Base-by-base conservation (phyloP, 2,113 vertebrate species). In the Coryphaenoides rupestris region DNA sequence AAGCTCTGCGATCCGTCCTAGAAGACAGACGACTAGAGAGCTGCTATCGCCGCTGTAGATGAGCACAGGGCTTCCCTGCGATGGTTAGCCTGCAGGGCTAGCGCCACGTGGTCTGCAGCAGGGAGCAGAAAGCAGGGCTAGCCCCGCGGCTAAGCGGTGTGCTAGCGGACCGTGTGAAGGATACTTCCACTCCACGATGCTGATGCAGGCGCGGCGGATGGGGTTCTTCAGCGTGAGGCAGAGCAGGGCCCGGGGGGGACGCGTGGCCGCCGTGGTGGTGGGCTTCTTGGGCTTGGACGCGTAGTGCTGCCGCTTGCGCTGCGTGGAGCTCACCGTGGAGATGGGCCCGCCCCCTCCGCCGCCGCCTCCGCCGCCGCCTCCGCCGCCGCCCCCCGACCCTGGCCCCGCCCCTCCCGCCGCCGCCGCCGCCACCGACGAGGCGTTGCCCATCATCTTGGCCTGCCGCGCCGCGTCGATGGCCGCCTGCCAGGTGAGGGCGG, bases 161-260 rank as follows among this genome's bases (percentile, higher is more conserved):
- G 6, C 24, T 26, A 26, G 24, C 24, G 6, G 24, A 26, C 24
- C 3, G 24, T 26, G 24, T 26, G 82, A 95, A 98, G 97, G 97
- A 99, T 99, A 99, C 92, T 99, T 99, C 97, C 97, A 99, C 88
- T 99, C 97, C 3, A 98, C 97, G n/a, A 99, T 97, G 92, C 92
- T 99, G 89, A 99, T 99, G 86, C 97, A 99, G 0, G 96, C 97
- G 84, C 95, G 89, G 68, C 96, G 91, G 83, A 99, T 95, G 85
- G 97, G 97, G 76, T 99, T 99, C 89, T 97, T 98, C 71, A 99
- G 93, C 3, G 95, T 98, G 77, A 99, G 91, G 83, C 97, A 99
- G 82, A 99, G 94, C 70, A 99, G 91, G 23, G 97, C 96, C 1
- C 96, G 90, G 1, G 97, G 97, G 0, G 96, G 96, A 7, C 97